Conservation (phyloP, 2,113 vertebrate genomes). For the Capra hircus region DNA sequence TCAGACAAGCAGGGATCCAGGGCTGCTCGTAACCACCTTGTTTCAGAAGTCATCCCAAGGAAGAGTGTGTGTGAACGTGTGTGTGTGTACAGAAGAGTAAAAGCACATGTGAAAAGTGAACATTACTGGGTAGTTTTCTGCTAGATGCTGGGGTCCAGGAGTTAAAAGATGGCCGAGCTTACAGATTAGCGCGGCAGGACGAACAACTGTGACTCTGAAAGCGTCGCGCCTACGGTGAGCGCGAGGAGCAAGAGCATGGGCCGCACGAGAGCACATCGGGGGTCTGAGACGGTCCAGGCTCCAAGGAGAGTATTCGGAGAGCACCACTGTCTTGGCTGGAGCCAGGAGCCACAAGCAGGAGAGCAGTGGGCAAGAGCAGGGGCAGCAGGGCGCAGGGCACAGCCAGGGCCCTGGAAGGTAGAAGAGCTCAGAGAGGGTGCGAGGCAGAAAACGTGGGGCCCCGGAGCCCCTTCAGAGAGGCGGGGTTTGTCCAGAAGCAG, state of each 20-base stretch:
- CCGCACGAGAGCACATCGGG: neutral
- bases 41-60: neutral
- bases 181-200: too few relatives aligned
- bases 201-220: neutral
- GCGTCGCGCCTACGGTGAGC: neutral
- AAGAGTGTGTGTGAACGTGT: neutral
- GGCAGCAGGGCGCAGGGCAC: neutral
- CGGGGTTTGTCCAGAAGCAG: neutral
- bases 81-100: neutral
- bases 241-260: neutral
- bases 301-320: neutral
- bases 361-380: accelerated
- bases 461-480: accelerated
- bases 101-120: neutral
- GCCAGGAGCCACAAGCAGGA: neutral
- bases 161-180: neutral
- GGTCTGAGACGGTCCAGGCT: neutral
- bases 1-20: neutral
- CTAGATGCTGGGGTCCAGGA: too few relatives aligned
- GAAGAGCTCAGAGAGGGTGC: neutral
- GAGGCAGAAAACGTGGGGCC: accelerated
- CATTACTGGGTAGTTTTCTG: accelerated
- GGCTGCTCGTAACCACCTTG: accelerated
- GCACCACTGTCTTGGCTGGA: neutral
- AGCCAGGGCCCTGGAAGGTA: accelerated